Conservation (phyloP, 2,888 invertebrate genomes). For the Clanis bilineata region DNA sequence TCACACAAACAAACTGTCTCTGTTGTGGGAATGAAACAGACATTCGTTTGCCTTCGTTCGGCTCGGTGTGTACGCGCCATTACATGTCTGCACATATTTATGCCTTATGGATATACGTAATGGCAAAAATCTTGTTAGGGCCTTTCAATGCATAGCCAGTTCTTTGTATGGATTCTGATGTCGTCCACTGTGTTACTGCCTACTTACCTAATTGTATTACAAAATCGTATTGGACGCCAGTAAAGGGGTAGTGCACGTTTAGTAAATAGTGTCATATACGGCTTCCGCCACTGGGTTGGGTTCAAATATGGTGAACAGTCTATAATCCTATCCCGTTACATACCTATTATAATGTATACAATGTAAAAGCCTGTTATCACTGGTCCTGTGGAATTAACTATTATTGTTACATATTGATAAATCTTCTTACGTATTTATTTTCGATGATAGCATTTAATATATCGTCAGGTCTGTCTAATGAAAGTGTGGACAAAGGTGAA, state of each 20-base stretch:
- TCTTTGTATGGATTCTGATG: conserved; percentile 71
- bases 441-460: too few species aligned
- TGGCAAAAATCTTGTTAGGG: conserved; percentile 65
- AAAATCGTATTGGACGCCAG: conserved; percentile 68
- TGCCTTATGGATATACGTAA: not conserved
- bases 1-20: too few species aligned
- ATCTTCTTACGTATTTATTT: too few species aligned
- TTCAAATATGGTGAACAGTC: not conserved
- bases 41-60: too few species aligned
- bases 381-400: too few species aligned
- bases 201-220: conserved; percentile 65
- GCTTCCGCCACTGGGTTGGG: conserved; percentile 31
- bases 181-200: conserved; percentile 40
- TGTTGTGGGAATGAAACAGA: too few species aligned
- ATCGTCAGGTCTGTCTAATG: too few species aligned
- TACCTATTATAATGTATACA: not conserved
- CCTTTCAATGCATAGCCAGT: conserved; percentile 60
- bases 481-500: too few species aligned
- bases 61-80: too few species aligned
- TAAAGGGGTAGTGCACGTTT: conserved; percentile 51
- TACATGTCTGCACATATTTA: not conserved
- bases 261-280: conserved; percentile 30
- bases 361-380: too few species aligned
- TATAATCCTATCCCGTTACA: not conserved
- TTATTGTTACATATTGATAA: too few species aligned